These are phyloP conservation scores for Euschistus heros DNA, from an alignment of 1,140 invertebrate genomes.

Conservation along the genomic window DNA sequence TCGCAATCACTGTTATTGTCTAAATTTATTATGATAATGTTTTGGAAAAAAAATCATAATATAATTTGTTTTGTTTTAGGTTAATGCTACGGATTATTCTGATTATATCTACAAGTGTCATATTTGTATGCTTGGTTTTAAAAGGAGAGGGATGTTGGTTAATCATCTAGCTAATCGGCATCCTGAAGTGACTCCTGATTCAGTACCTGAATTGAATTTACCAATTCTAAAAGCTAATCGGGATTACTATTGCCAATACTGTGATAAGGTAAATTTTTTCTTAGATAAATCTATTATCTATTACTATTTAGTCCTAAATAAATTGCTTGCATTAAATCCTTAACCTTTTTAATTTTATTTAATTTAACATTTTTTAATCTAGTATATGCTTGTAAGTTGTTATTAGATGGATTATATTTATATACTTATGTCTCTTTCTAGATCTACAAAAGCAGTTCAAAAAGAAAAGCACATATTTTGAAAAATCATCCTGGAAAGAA, in stretches of 20 bases:
- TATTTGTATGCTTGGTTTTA: conserved; percentile 67
- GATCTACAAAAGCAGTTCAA: conserved; percentile 76
- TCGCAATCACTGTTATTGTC: not conserved
- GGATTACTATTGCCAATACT: conserved; percentile 78
- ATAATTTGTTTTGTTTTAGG: conserved; percentile 16
- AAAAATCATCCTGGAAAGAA: conserved; percentile 73
- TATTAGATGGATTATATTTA: too few species aligned
- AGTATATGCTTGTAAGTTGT: too few species aligned
- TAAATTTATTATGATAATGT: not conserved
- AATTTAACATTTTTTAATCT: too few species aligned
- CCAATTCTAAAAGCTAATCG: conserved; percentile 68
- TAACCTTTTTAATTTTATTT: too few species aligned
- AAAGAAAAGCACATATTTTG: conserved; percentile 72
- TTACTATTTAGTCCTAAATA: too few species aligned
- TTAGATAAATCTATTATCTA: conserved; percentile 8
- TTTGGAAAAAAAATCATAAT: not conserved
- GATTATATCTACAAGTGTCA: conserved; percentile 73
- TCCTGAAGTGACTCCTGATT: conserved; percentile 60
- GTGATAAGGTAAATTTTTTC: conserved; percentile 51
- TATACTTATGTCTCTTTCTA: conserved; percentile 28
- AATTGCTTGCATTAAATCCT: too few species aligned
- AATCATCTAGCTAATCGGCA: conserved; percentile 79
- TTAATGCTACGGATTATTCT: conserved; percentile 41
- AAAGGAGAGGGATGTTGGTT: conserved; percentile 70
- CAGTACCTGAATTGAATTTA: conserved; percentile 69